These are phyloP conservation scores for Heliangelus exortis DNA, from an alignment of 2,797 vertebrate genomes.

Conservation along the genomic window DNA sequence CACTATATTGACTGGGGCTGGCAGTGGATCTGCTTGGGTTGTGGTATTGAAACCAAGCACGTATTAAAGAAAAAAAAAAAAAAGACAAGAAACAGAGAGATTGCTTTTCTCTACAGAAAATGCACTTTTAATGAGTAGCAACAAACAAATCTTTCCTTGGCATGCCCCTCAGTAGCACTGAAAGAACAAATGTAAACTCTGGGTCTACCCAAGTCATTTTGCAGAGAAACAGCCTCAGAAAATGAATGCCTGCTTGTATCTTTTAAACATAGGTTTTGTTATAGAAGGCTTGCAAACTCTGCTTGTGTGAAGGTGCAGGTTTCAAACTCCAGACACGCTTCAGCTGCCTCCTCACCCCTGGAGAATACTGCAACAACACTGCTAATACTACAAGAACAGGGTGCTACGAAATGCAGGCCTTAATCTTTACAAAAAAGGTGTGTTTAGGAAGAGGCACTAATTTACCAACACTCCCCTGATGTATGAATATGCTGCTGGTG, in stretches of 20 bases:
- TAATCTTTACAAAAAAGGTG: background rate
- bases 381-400: background rate
- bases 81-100: background rate
- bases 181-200: background rate
- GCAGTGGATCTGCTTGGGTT: background rate
- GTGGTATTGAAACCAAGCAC: background rate
- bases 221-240: background rate
- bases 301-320: background rate
- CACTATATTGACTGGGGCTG: background rate
- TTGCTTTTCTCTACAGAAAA: background rate
- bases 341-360: background rate
- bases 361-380: too few relatives aligned
- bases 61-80: background rate
- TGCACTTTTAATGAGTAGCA: background rate
- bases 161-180: background rate
- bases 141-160: background rate
- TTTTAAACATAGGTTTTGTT: background rate
- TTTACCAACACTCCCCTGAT: accelerated
- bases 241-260: background rate
- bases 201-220: background rate
- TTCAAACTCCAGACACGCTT: background rate
- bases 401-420: background rate
- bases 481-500: background rate
- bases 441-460: background rate
- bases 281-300: background rate